A percentile compares a stretch with the other conserved stretches of the same genome.
phyloP scores from a whole-genome alignment of 1,140 invertebrate species.

The Papilio helenus region DNA sequence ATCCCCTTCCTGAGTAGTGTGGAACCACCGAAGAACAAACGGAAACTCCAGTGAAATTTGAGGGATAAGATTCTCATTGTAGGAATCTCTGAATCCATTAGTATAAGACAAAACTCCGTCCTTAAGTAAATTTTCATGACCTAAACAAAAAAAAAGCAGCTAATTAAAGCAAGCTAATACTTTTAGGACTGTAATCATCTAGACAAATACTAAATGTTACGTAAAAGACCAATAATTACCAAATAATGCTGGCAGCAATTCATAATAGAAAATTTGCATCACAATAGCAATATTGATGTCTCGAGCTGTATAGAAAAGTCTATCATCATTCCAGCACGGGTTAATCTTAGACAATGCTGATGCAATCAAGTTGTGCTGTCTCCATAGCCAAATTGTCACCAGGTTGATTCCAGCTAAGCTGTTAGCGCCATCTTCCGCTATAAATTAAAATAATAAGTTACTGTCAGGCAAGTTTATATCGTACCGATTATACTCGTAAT shows the following conservation, averaged over 20 bases:
- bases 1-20: slow-evolving; percentile 56
- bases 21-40: slow-evolving; percentile 54
- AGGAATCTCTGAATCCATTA: slow-evolving; percentile 58
- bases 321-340: slow-evolving; percentile 86
- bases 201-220: too few relatives aligned
- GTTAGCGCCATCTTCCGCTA: slow-evolving; percentile 52
- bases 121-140: slow-evolving; percentile 42
- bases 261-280: slow-evolving; percentile 86
- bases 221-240: slow-evolving; percentile 54
- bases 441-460: not conserved
- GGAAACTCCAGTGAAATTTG: slow-evolving; percentile 58
- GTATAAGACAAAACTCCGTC: slow-evolving; percentile 46
- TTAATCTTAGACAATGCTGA: slow-evolving; percentile 84
- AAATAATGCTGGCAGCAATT: slow-evolving; percentile 84
- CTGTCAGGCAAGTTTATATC: too few relatives aligned
- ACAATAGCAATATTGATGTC: slow-evolving; percentile 84
- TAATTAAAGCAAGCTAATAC: too few relatives aligned
- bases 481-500: too few relatives aligned
- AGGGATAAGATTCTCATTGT: slow-evolving; percentile 54
- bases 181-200: too few relatives aligned
- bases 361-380: slow-evolving; percentile 88
- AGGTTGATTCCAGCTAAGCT: slow-evolving; percentile 54
- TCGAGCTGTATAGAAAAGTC: slow-evolving; percentile 86
- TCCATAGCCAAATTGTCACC: slow-evolving; percentile 78
- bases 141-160: slow-evolving; percentile 43